Evolutionary conservation across 2,797 vertebrate genomes (phyloP).

Genomic region (Hipposideros larvatus): DNA sequence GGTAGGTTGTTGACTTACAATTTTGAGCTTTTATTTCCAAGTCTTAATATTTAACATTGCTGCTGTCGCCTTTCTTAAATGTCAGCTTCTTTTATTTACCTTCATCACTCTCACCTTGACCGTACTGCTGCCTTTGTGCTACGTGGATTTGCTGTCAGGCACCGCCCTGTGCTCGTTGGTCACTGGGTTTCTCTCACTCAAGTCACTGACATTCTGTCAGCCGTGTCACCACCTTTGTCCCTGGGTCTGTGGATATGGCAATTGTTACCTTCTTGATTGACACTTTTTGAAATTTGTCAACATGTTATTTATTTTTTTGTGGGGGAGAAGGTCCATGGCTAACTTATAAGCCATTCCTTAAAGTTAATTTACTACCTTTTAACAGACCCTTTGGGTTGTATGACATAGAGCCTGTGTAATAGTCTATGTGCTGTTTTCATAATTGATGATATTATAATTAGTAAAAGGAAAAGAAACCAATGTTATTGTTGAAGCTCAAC

Average conservation of each 20-base stretch:
- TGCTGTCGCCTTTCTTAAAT: slow-evolving; percentile 71
- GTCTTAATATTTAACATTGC: slow-evolving; percentile 66
- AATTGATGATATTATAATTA: not conserved
- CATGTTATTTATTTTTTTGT: slow-evolving; percentile 51
- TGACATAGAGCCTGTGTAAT: not conserved
- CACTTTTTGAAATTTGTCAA: slow-evolving; percentile 68
- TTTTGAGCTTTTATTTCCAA: slow-evolving; percentile 65
- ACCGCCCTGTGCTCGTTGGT: slow-evolving; percentile 36
- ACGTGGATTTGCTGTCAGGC: slow-evolving; percentile 64
- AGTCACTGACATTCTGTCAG: slow-evolving; percentile 71
- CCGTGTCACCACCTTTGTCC: slow-evolving; percentile 53
- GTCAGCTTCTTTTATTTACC: slow-evolving; percentile 71
- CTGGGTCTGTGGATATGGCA: slow-evolving; percentile 52
- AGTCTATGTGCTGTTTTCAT: not conserved
- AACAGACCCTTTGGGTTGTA: not conserved
- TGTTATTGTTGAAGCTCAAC: not conserved
- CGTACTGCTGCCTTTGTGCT: slow-evolving; percentile 29
- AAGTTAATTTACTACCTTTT: not conserved
- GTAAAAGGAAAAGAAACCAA: not conserved
- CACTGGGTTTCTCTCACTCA: slow-evolving; percentile 39
- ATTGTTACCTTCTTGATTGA: slow-evolving; percentile 71
- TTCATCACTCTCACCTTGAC: slow-evolving; percentile 52
- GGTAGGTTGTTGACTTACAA: slow-evolving; percentile 63
- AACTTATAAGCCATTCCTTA: slow-evolving; percentile 47
- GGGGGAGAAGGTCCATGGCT: not conserved